A percentile compares a stretch with the other conserved stretches of the same genome.
Conservation (phyloP, 2,888 invertebrate genomes). For the Agrenia bidenticulata region DNA sequence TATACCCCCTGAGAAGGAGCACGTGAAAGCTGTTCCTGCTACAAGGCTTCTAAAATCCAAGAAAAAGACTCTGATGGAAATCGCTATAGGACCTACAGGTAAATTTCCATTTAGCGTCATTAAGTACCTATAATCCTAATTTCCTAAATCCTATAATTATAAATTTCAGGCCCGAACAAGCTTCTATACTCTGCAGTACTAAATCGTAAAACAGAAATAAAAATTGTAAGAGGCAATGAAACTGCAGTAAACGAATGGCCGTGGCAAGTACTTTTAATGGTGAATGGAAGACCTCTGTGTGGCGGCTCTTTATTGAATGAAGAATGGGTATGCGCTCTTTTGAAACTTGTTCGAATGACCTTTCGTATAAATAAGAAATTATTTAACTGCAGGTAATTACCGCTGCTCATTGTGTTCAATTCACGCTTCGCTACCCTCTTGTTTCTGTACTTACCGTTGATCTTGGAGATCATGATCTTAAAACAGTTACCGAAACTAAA, state of each 20-base stretch:
- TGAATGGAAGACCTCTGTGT: conserved; percentile 44
- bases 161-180: conserved; percentile 27
- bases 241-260: conserved; percentile 50
- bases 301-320: conserved; percentile 45
- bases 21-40: conserved; percentile 20
- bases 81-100: conserved; percentile 18
- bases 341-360: too few species aligned
- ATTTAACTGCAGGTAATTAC: conserved; percentile 25
- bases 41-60: conserved; percentile 22
- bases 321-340: conserved; percentile 40
- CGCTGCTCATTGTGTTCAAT: conserved; percentile 47
- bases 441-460: conserved; percentile 42
- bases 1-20: neutral
- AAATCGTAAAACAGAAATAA: conserved; percentile 17
- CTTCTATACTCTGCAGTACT: conserved; percentile 33
- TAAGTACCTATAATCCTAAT: neutral
- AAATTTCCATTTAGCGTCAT: neutral
- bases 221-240: conserved; percentile 47
- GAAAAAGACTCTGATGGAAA: conserved; percentile 20
- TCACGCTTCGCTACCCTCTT: conserved; percentile 42
- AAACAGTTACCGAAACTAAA: conserved; percentile 36
- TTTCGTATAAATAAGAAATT: neutral
- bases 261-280: conserved; percentile 46
- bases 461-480: conserved; percentile 49
- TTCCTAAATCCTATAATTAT: too few species aligned